phyloP scores from a whole-genome alignment of 2,888 invertebrate genomes.

The Pycnomerus fuliginosus region DNA sequence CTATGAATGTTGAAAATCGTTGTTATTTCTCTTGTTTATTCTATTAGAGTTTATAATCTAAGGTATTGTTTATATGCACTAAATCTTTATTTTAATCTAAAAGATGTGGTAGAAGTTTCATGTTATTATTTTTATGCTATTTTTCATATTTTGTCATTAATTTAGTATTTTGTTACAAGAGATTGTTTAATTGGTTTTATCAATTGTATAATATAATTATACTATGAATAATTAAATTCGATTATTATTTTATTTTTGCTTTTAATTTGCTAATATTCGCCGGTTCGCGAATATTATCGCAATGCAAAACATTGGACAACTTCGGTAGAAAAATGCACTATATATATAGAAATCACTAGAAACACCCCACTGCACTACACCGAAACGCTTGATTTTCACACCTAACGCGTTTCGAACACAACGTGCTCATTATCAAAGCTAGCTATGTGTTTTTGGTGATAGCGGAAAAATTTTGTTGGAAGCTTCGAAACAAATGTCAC shows the following conservation, averaged over 20 bases:
- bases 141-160: conserved; percentile 46
- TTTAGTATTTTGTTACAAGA: conserved; percentile 47
- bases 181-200: conserved; percentile 48
- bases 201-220: conserved; percentile 45
- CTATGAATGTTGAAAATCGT: conserved; percentile 49
- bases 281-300: too few species aligned
- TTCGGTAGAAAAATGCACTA: too few species aligned
- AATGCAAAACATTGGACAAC: too few species aligned
- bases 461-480: too few species aligned
- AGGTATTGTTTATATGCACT: conserved; percentile 47
- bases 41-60: conserved; percentile 50
- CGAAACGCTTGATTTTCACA: too few species aligned
- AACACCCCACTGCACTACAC: too few species aligned
- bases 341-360: too few species aligned
- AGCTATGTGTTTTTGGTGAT: too few species aligned
- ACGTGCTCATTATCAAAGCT: too few species aligned
- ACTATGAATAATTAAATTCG: conserved; percentile 35
- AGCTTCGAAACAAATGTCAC: too few species aligned
- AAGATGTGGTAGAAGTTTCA: conserved; percentile 41
- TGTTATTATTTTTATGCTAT: conserved; percentile 44
- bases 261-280: too few species aligned
- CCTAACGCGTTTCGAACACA: too few species aligned
- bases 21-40: conserved; percentile 53
- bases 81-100: conserved; percentile 41
- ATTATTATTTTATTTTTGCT: conserved; percentile 14